Evolutionary conservation across 2,113 vertebrate species (phyloP), one percentile per base, ranked within the genome.

Genomic region (Albula glossodonta): DNA sequence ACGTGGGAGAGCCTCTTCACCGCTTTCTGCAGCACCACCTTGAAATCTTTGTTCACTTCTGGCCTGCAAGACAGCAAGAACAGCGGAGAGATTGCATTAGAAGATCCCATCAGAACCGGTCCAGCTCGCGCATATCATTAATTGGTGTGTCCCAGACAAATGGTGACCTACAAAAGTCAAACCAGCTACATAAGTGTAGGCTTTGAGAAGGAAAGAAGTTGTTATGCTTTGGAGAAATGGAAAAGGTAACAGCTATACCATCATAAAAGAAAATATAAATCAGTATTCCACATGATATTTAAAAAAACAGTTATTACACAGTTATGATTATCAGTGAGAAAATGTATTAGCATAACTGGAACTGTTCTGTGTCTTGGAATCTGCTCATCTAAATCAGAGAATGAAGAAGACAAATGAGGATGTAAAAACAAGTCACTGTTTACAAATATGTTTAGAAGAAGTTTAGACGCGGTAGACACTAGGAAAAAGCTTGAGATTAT

Each of bases 1-100:
- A 94, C 86, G 10, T 92, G 90, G 2, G 94, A 86, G 87, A 95
- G 90, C 89, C 91, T 94, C 90, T 83, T 94, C 84, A 94, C 93
- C 0, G 92, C 92, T 85, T 94, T 95, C 83, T 94, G 91, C 78
- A 96, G 88, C 56, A 90, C 81, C n/a, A 79, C 66, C 87, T 88
- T 95, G 88, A 93, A 74, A 87, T 94, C 88, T 83, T 88, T 93
- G 0, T 88, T 13, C 53, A 85, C 41, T 5, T 51, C 82, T 6
- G 10, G 2, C 1, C 90, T 91, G 88, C 52, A 90, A 84, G 74
- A 53, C 7, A 56, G 19, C 9, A 56, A 31, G 84, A 87, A 81
- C 3, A 2, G 51, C 8, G 87, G 25, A 86, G 80, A 84, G 22
- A 51, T 5, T 25, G 78, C 63, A 83, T 84, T 85, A 83, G 79